phyloP scores from a whole-genome alignment of 1,140 invertebrate species.

The Ladona fulva region DNA sequence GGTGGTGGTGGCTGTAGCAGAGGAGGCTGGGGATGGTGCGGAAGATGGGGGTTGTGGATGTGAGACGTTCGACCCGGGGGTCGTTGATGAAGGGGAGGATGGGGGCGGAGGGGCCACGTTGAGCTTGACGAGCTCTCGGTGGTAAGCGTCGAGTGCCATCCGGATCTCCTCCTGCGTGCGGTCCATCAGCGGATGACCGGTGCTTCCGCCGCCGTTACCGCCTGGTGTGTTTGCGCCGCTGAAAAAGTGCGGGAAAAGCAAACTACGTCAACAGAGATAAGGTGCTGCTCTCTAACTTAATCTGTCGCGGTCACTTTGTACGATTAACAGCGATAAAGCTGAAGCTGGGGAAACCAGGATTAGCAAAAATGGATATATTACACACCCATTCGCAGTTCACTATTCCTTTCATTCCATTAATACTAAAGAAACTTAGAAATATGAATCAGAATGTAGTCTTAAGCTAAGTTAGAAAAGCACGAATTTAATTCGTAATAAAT shows the following conservation, averaged over 20 bases:
- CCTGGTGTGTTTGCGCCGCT: slow-evolving; percentile 40
- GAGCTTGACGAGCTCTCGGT: slow-evolving; percentile 79
- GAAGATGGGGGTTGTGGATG: slow-evolving; percentile 21
- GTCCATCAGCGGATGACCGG: slow-evolving; percentile 51
- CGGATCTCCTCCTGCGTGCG: slow-evolving; percentile 77
- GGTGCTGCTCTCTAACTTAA: slow-evolving; percentile 49
- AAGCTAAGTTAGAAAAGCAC: no score
- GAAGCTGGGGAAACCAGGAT: no score
- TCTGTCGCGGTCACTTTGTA: not conserved
- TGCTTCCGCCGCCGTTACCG: slow-evolving; percentile 21
- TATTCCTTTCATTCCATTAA: no score
- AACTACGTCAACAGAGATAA: slow-evolving; percentile 47
- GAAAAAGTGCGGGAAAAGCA: slow-evolving; percentile 74
- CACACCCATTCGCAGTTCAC: no score
- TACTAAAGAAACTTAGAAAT: no score
- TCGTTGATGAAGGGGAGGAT: slow-evolving; percentile 38
- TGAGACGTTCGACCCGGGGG: not conserved
- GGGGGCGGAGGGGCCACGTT: slow-evolving; percentile 52
- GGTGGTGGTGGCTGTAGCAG: slow-evolving; percentile 11
- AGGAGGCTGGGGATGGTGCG: slow-evolving; percentile 43
- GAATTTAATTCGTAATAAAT: no score
- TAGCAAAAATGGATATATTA: no score
- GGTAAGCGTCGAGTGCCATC: slow-evolving; percentile 82
- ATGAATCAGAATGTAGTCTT: no score
- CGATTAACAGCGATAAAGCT: no score